Evolutionary conservation across 2,888 invertebrate genomes (phyloP).

Genomic region (Ichneumon xanthorius): DNA sequence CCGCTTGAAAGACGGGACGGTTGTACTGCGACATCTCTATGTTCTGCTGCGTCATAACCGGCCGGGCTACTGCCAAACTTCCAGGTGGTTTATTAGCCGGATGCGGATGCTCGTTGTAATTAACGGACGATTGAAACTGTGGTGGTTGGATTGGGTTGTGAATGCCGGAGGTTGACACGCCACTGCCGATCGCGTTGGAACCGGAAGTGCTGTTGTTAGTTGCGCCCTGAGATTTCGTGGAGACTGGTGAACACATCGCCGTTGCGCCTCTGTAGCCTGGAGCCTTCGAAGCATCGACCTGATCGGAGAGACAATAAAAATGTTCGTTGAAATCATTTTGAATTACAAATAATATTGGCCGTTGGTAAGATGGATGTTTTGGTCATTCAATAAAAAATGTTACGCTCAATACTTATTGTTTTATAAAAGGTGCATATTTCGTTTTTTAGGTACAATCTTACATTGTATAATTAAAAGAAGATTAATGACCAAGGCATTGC

Average conservation of each 20-base stretch:
- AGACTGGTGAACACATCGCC: slow-evolving; percentile 91
- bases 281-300: slow-evolving; percentile 94
- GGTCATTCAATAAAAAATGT: neutral
- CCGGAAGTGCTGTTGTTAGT: slow-evolving; percentile 84
- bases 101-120: slow-evolving; percentile 77
- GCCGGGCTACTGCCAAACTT: slow-evolving; percentile 82
- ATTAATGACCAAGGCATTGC: no score
- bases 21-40: slow-evolving; percentile 78
- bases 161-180: slow-evolving; percentile 77
- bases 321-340: neutral
- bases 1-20: slow-evolving; percentile 79
- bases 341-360: neutral
- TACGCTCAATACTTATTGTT: no score
- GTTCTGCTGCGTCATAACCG: slow-evolving; percentile 79
- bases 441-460: no score
- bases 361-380: neutral
- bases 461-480: no score
- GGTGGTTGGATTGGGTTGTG: slow-evolving; percentile 80
- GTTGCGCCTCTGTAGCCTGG: slow-evolving; percentile 93
- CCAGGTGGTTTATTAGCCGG: slow-evolving; percentile 79
- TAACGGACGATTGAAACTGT: slow-evolving; percentile 78
- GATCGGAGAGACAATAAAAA: neutral
- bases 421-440: no score
- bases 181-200: slow-evolving; percentile 73
- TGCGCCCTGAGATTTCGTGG: slow-evolving; percentile 85